phyloP scores from a whole-genome alignment of 2,797 vertebrate genomes.

The Salmo trutta region DNA sequence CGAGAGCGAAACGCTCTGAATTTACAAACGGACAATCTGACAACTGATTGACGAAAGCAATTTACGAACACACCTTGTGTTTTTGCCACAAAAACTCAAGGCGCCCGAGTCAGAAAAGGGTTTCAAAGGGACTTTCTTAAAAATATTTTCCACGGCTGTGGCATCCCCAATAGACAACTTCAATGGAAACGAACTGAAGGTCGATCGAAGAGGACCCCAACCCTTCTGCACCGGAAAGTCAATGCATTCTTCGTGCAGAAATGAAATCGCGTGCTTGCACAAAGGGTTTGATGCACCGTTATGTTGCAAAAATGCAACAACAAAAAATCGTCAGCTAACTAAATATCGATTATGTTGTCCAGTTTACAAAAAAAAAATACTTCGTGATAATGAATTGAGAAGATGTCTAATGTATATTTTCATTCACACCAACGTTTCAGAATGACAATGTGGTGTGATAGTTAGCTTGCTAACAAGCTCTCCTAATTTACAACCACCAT shows the following conservation, averaged over 20 bases:
- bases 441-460: conserved; percentile 20
- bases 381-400: background rate
- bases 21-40: too few species aligned
- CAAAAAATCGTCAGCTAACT: background rate
- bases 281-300: background rate
- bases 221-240: conserved; percentile 48
- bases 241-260: conserved; percentile 48
- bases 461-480: conserved; percentile 11
- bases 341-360: background rate
- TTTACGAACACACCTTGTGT: background rate
- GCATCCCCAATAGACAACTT: conserved; percentile 50
- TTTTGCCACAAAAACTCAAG: background rate
- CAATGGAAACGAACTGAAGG: conserved; percentile 46
- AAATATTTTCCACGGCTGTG: conserved; percentile 58
- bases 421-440: conserved; percentile 1
- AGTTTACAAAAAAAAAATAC: background rate
- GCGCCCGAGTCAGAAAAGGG: conserved; percentile 26
- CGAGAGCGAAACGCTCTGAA: too few species aligned
- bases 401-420: background rate
- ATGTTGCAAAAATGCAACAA: background rate
- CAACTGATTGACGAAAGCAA: too few species aligned
- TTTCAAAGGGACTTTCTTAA: conserved; percentile 54
- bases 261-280: conserved; percentile 44
- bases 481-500: background rate
- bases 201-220: conserved; percentile 64